Base-by-base conservation (phyloP, 2,888 invertebrate species). In the Protophormia terraenovae region DNA sequence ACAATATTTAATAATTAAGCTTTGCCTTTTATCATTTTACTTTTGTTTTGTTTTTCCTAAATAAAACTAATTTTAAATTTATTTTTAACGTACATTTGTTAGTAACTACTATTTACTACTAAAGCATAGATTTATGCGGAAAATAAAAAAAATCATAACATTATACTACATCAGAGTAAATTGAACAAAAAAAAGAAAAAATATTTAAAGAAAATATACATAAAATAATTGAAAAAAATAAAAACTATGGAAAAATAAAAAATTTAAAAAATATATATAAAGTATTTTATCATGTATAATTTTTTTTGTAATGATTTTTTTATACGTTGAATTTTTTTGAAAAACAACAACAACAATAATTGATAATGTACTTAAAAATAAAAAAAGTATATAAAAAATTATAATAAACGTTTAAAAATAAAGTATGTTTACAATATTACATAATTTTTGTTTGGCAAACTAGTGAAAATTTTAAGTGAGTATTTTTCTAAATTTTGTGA, bases 331-430 rank as follows among this genome's bases (percentile, higher is more conserved):
- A 66, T 82, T 75, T 85, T 73, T 79, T 78, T 73, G 55, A 66
- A 85, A 71, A 84, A 72, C 76, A 83, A 82, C 81, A 78, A 77
- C 77, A 81, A 85, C 53, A 84, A 84, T 80, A 79, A 85, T 75
- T 85, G 85, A 85, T 82, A 82, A 82, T 85, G 85, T 85, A 85
- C 85, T 85, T 85, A 85, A 85, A 78, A 78, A 55, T 38, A 83
- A 69, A 71, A 76, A 78, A 82, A 78, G 69, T 82, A 82, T 85
- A 85, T 75, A 82, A 75, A 73, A n/a, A 82, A 78, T 79, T 82
- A 85, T 78, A 82, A 85, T 85, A 85, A 82, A 82, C 85, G 85
- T 85, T 85, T 85, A 85, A 85, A 84, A 85, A 85, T 80, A 80
- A 80, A 80, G 35, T 19, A 73, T 71, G 76, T 77, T 67, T 77